Base-by-base conservation (phyloP, 2,797 vertebrate species). In the Pipistrellus pygmaeus region DNA sequence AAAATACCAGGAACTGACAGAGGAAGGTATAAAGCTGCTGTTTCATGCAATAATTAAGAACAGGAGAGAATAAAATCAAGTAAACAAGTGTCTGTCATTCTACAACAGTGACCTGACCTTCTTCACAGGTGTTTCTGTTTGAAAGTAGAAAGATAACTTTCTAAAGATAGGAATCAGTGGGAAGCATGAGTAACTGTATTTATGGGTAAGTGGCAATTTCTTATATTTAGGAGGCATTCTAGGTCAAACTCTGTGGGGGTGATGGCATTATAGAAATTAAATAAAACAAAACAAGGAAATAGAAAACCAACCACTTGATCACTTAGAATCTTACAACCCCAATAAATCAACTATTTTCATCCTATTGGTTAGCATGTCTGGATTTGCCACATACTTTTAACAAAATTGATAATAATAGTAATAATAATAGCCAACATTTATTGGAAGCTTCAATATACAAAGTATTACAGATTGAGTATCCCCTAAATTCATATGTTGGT, bases 81-180 rank as follows among this genome's bases (percentile, higher is more conserved):
- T 25, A 13, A 51, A 41, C 53, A 17, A 5, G 11, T 12, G 60
- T 21, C 51, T 18, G 1, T 17, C 10, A 1, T 44, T 51, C n/a
- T 55, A 3, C 53, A 11, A 0, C 8, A 2, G 27, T 0, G 46
- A 76, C 17, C 9, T n/a, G 8, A 55, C 15, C 11, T 23, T 55
- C n/a, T 35, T 35, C 53, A 3, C 15, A 17, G 57, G 25, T 15
- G 25, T n/a, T 32, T 62, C 73, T 69, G 1, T 2, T 14, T 62
- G 66, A 66, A 41, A 10, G n/a, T 12, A 20, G 18, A 66, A 84
- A 64, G 68, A n/a, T 6, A 20, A 8, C 14, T 2, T 21, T 15
- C 30, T 18, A 15, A 77, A 69, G 10, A 48, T 0, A 6, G 25
- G 35, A 27, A 53, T 13, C 62, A 51, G 68, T 18, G 46, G 41